Conservation (phyloP, 2,113 vertebrate genomes). For the Formicarius rufipectus region DNA sequence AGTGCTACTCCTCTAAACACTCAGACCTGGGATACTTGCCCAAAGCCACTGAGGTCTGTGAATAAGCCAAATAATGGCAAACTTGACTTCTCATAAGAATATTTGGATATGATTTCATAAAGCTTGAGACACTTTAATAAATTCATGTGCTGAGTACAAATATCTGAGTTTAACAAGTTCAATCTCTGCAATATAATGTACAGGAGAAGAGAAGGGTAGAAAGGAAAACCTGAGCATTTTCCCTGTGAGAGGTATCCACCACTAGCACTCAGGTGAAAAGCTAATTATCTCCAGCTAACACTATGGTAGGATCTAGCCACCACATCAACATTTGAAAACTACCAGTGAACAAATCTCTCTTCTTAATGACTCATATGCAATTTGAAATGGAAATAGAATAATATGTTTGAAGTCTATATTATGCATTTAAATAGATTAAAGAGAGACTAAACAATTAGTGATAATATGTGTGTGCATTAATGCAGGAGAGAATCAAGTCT, state of each 20-base stretch:
- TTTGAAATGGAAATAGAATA: slow-evolving; percentile 53
- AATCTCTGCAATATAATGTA: not conserved
- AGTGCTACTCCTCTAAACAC: not conserved
- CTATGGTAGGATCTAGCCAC: not conserved
- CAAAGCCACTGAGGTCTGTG: not conserved
- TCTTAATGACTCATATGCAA: slow-evolving; percentile 7
- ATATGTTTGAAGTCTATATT: slow-evolving; percentile 30
- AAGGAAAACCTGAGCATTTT: not conserved
- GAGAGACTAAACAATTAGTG: slow-evolving; percentile 46
- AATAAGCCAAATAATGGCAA: not conserved
- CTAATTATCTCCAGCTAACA: not conserved
- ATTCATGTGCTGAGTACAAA: not conserved
- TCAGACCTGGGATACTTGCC: not conserved
- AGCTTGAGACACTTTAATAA: not conserved
- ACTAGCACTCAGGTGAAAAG: not conserved
- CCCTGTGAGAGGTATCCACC: not conserved
- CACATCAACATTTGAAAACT: not conserved
- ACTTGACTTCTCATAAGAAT: not conserved
- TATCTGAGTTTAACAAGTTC: not conserved
- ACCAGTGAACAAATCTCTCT: not conserved
- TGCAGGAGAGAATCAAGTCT: slow-evolving; percentile 27
- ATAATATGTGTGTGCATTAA: slow-evolving; percentile 40
- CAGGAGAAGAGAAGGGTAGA: not conserved
- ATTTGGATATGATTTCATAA: not conserved
- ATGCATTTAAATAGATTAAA: slow-evolving; percentile 51